Evolutionary conservation across 2,113 vertebrate genomes (phyloP).

Genomic region (Tragelaphus strepsiceros): DNA sequence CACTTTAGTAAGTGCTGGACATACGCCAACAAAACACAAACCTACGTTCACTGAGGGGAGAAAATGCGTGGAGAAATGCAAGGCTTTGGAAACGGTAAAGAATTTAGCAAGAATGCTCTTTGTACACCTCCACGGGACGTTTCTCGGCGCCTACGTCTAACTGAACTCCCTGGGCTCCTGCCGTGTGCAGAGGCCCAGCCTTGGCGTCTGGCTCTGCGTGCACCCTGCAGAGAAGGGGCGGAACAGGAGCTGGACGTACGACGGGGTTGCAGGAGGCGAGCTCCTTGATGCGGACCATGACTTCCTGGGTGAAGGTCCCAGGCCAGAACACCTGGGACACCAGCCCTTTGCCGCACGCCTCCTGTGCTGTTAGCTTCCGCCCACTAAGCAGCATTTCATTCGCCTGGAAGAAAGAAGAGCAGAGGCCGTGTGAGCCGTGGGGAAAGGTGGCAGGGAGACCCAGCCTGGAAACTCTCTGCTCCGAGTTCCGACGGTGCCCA

Average conservation of each 20-base stretch:
- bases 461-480: not conserved
- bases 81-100: not conserved
- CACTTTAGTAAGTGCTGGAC: not conserved
- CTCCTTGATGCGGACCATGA: slow-evolving; percentile 96
- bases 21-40: not conserved
- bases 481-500: not conserved
- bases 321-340: slow-evolving; percentile 99
- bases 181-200: not conserved
- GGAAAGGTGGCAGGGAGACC: not conserved
- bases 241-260: slow-evolving; percentile 81
- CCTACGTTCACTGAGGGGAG: not conserved
- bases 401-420: slow-evolving; percentile 85
- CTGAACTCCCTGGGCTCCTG: not conserved
- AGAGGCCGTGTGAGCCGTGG: slow-evolving; percentile 57
- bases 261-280: slow-evolving; percentile 91
- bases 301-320: slow-evolving; percentile 96
- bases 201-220: not conserved
- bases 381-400: slow-evolving; percentile 96
- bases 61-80: fast-evolving
- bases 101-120: not conserved
- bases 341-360: slow-evolving; percentile 95
- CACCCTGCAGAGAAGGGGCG: not conserved
- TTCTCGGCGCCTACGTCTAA: not conserved
- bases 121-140: fast-evolving
- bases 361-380: slow-evolving; percentile 96